Percentiles rank a stretch among this genome's conserved stretches.
Conservation (phyloP, 1,140 invertebrate species). For the Drosophila lowei region DNA sequence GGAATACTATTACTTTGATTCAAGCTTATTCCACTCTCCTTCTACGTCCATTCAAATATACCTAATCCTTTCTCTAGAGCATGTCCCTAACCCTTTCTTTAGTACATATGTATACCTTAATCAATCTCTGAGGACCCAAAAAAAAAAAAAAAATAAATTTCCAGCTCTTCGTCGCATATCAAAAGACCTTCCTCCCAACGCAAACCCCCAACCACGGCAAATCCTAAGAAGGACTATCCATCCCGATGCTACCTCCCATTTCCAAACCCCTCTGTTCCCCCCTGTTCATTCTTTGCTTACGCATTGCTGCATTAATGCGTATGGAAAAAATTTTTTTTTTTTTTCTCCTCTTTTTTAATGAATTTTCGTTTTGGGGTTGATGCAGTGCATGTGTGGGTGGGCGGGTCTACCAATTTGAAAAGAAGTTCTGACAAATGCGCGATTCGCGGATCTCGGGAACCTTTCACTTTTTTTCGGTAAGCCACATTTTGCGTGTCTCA, state of each 20-base stretch:
- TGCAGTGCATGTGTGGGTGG: slow-evolving; percentile 29
- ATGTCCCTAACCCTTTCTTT: too few relatives aligned
- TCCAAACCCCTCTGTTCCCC: too few relatives aligned
- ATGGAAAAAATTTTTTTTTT: slow-evolving; percentile 72
- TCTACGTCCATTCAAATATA: too few relatives aligned
- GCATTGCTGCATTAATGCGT: slow-evolving; percentile 80
- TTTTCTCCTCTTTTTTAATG: slow-evolving; percentile 29
- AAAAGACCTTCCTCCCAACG: slow-evolving; percentile 2
- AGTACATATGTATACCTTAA: slow-evolving; percentile 16
- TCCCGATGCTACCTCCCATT: too few relatives aligned
- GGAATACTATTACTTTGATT: too few relatives aligned
- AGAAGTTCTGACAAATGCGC: slow-evolving; percentile 52
- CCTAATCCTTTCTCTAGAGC: too few relatives aligned
- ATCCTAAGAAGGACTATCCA: slow-evolving; percentile 27
- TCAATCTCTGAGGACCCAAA: slow-evolving; percentile 16
- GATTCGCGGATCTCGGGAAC: slow-evolving; percentile 53
- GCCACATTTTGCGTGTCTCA: slow-evolving; percentile 75
- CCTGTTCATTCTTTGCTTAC: slow-evolving; percentile 28
- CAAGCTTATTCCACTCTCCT: too few relatives aligned
- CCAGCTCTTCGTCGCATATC: slow-evolving; percentile 32
- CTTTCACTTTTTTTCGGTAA: slow-evolving; percentile 62
- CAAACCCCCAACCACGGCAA: slow-evolving; percentile 1
- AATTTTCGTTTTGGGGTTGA: slow-evolving; percentile 55
- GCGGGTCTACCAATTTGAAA: slow-evolving; percentile 50
- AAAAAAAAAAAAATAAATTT: slow-evolving; percentile 30